Percentiles rank a stretch among this genome's conserved stretches.
Conservation (phyloP, 2,113 vertebrate species). For the Delphinus delphis region DNA sequence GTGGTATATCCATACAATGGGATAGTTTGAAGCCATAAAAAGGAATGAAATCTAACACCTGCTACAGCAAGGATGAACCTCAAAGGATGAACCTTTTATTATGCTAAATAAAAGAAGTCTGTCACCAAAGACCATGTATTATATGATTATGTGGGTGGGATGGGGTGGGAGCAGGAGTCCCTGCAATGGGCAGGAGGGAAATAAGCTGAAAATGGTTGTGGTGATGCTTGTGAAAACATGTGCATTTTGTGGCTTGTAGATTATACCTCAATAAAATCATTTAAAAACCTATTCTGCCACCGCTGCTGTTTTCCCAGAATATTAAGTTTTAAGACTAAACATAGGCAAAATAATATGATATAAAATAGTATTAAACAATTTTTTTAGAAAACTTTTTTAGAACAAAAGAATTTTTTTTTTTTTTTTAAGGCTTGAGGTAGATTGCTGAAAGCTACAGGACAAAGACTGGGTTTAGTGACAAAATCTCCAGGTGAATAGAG, state of each 20-base stretch:
- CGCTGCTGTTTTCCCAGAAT: not conserved
- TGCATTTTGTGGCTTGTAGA: not conserved
- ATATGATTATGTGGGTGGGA: not conserved
- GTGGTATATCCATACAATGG: not conserved
- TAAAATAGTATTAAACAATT: not conserved
- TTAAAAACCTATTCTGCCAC: not conserved
- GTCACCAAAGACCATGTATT: not conserved
- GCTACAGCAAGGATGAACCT: not conserved
- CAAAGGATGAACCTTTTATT: not conserved
- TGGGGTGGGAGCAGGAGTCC: not conserved
- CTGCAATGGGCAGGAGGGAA: not conserved
- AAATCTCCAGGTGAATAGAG: not conserved
- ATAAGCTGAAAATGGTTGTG: not conserved
- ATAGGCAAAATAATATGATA: not conserved
- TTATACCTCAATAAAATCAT: not conserved
- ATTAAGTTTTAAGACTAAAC: not conserved
- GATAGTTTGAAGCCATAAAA: not conserved
- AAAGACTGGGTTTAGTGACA: not conserved
- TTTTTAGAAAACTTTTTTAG: not conserved
- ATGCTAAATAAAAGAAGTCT: not conserved
- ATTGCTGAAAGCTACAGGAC: not conserved
- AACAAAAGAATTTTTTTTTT: not conserved
- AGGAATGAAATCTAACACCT: not conserved
- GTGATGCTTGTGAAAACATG: not conserved
- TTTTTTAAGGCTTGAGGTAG: not conserved